Evolutionary conservation across 2,797 vertebrate genomes (phyloP).

Genomic region (Coilia nasus): DNA sequence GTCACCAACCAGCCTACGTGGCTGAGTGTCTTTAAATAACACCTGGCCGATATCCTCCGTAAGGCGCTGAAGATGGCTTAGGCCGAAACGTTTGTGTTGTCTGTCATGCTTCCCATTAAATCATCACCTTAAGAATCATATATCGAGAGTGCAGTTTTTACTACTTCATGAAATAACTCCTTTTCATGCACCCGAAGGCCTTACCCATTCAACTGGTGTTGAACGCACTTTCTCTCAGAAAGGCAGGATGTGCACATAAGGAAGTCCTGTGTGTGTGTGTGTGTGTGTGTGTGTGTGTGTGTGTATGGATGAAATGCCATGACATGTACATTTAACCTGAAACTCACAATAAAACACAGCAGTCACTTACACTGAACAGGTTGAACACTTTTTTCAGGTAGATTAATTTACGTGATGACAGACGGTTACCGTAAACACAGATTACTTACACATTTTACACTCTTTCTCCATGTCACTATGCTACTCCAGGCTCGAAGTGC

Average conservation of each 20-base stretch:
- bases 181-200: too few relatives aligned
- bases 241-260: background rate
- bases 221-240: too few relatives aligned
- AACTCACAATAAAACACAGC: background rate
- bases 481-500: constrained; percentile 54
- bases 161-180: too few relatives aligned
- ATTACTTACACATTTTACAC: background rate
- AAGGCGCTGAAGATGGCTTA: too few relatives aligned
- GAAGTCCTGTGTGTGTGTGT: background rate
- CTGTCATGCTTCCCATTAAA: too few relatives aligned
- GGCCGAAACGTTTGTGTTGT: too few relatives aligned
- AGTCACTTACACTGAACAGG: background rate
- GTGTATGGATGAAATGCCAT: background rate
- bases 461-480: background rate
- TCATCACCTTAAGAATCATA: too few relatives aligned
- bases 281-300: background rate
- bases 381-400: background rate
- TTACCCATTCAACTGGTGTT: too few relatives aligned
- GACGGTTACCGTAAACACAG: background rate
- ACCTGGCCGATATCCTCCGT: too few relatives aligned
- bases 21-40: too few relatives aligned
- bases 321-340: background rate
- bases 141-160: too few relatives aligned
- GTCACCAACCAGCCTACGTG: too few relatives aligned
- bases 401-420: background rate